Evolutionary conservation across 2,113 vertebrate genomes (phyloP).

Genomic region (Strix aluco): DNA sequence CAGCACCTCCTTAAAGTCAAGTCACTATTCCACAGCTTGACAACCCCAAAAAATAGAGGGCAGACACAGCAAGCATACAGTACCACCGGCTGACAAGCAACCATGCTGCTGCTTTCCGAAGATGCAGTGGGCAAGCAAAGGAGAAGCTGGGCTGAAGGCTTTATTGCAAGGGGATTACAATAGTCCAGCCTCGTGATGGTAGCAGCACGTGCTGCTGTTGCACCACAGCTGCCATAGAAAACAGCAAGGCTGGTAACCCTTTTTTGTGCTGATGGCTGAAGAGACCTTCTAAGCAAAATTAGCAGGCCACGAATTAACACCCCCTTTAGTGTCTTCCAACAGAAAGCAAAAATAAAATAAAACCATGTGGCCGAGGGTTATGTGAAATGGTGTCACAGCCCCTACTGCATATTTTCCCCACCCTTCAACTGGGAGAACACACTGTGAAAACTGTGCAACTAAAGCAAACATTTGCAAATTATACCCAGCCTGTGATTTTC

Average conservation of each 20-base stretch:
- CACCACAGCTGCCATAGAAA: neutral
- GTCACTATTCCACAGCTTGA: neutral
- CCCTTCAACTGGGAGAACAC: neutral
- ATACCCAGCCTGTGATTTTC: slow-evolving; percentile 32
- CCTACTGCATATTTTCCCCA: slow-evolving; percentile 30
- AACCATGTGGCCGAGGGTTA: slow-evolving; percentile 41
- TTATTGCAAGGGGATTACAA: neutral
- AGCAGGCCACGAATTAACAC: slow-evolving; percentile 38
- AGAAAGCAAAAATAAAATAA: slow-evolving; percentile 56
- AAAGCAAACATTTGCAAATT: slow-evolving; percentile 51
- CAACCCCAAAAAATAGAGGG: neutral
- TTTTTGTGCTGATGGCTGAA: neutral
- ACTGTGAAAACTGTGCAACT: slow-evolving; percentile 37
- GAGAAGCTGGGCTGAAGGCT: neutral
- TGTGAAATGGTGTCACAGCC: slow-evolving; percentile 41
- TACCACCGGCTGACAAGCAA: neutral
- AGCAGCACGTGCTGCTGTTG: neutral
- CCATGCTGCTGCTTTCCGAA: neutral
- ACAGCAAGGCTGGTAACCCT: neutral
- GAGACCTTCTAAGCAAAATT: slow-evolving; percentile 5
- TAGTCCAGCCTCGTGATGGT: fast-evolving
- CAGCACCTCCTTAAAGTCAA: neutral
- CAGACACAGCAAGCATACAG: neutral
- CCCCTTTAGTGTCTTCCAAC: slow-evolving; percentile 27
- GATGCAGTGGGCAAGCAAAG: neutral